Conservation (phyloP, 2,797 vertebrate species). For the Myotis myotis region DNA sequence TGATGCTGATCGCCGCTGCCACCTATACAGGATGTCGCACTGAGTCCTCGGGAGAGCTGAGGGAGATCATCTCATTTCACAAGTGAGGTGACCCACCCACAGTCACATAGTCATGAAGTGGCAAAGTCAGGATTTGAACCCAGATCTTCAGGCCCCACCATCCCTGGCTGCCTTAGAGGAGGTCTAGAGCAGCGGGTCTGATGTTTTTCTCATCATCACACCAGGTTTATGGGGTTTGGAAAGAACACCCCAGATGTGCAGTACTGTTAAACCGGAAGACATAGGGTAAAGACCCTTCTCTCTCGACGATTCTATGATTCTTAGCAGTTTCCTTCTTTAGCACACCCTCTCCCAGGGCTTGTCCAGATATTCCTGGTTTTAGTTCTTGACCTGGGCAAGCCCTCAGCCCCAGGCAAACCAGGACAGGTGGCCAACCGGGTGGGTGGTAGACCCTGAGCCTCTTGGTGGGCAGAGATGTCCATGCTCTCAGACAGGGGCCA, state of each 20-base stretch:
- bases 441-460: neutral
- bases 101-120: neutral
- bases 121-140: neutral
- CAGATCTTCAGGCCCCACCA: neutral
- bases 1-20: neutral
- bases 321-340: neutral
- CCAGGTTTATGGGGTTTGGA: neutral
- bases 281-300: rapidly evolving
- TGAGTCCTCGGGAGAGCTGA: neutral
- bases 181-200: too few relatives aligned
- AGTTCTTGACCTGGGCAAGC: neutral
- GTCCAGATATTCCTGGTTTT: neutral
- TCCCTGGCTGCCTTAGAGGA: neutral
- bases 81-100: neutral
- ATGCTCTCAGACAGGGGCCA: rapidly evolving
- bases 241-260: neutral
- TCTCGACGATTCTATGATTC: rapidly evolving
- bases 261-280: neutral
- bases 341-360: neutral
- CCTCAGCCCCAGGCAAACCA: neutral
- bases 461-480: rapidly evolving
- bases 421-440: neutral
- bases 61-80: neutral
- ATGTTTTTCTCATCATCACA: neutral
- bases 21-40: rapidly evolving